Conservation (phyloP, 2,888 invertebrate species). For the Calliopum simillimum region DNA sequence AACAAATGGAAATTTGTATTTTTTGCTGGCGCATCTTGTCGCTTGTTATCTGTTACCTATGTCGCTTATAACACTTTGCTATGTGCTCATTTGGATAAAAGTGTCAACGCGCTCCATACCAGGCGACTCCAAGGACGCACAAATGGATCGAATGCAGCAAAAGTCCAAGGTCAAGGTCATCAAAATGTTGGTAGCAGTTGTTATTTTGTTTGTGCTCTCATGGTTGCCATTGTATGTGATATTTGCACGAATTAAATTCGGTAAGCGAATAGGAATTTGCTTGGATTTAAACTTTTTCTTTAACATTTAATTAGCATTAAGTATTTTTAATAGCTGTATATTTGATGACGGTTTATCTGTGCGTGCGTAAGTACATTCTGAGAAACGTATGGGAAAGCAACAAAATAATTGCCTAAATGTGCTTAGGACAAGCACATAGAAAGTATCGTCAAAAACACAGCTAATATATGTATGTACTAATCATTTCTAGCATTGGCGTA, state of each 20-base stretch:
- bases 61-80: constrained; percentile 90
- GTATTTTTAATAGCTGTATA: no score
- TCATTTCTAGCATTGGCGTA: no score
- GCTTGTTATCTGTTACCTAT: constrained; percentile 93
- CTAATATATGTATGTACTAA: no score
- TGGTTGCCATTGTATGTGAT: constrained; percentile 94
- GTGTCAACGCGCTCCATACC: constrained; percentile 90
- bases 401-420: no score
- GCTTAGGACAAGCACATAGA: no score
- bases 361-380: no score
- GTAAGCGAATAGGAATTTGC: constrained; percentile 68
- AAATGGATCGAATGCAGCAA: constrained; percentile 92
- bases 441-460: no score
- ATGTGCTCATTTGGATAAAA: constrained; percentile 91
- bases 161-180: constrained; percentile 95
- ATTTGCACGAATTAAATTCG: constrained; percentile 87
- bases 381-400: no score
- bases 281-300: no score
- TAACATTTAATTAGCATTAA: no score
- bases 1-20: constrained; percentile 85
- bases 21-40: constrained; percentile 87
- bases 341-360: no score
- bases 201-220: constrained; percentile 91
- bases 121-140: constrained; percentile 89
- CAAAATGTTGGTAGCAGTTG: constrained; percentile 93